These are phyloP conservation scores for Daboia siamensis DNA, from an alignment of 2,113 vertebrate genomes.

Conservation along the genomic window DNA sequence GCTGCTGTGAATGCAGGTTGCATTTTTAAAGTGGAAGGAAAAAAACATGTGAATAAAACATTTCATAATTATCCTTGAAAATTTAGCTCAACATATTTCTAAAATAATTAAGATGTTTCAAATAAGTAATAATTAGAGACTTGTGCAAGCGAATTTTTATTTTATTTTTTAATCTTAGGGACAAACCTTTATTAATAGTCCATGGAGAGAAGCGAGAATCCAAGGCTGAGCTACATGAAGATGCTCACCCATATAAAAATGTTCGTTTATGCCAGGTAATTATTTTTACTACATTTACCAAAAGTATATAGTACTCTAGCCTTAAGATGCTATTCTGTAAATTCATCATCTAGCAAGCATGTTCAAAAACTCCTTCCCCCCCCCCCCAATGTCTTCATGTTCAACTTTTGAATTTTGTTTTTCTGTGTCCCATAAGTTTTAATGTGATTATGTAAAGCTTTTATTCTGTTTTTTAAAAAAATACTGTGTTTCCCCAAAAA, in stretches of 20 bases:
- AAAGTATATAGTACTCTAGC: neutral
- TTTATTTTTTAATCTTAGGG: constrained; percentile 66
- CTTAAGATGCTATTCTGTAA: neutral
- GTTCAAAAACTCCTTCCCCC: neutral
- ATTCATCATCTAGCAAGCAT: neutral
- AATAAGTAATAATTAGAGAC: neutral
- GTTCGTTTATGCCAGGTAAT: constrained; percentile 90
- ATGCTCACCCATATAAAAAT: constrained; percentile 83
- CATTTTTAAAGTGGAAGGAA: neutral
- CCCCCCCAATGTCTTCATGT: neutral
- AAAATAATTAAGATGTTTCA: neutral
- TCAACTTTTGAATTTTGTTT: neutral
- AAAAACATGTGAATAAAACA: neutral
- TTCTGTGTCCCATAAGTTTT: neutral
- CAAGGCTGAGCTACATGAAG: constrained; percentile 82
- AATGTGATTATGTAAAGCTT: neutral
- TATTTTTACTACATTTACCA: neutral
- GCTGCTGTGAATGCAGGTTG: neutral
- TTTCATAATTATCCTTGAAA: neutral
- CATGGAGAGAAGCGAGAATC: constrained; percentile 94
- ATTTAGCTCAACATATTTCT: neutral
- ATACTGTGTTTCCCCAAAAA: too few relatives aligned
- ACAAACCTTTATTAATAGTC: constrained; percentile 85
- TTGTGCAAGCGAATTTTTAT: constrained; percentile 1
- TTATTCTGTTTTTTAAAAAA: neutral